phyloP scores from a whole-genome alignment of 1,140 invertebrate species.

The Pseudomyrmex concolor region DNA sequence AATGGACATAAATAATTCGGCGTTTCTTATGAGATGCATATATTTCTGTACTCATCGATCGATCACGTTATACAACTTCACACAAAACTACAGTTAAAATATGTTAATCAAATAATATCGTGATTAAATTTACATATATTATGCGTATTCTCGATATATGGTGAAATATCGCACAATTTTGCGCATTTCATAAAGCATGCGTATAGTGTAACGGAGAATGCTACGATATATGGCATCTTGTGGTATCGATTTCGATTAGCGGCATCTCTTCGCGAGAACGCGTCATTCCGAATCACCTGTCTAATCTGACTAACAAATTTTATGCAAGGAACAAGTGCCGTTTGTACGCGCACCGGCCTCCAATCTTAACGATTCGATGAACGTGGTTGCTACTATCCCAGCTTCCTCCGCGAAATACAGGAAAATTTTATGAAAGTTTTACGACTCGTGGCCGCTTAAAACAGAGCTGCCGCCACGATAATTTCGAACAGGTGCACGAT shows the following conservation, averaged over 20 bases:
- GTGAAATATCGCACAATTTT: constrained; percentile 5
- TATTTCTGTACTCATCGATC: too few relatives aligned
- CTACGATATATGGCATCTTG: constrained; percentile 28
- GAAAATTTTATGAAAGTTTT: constrained; percentile 27
- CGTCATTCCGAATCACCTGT: constrained; percentile 58
- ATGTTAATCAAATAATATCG: not conserved
- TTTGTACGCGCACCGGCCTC: not conserved
- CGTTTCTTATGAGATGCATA: too few relatives aligned
- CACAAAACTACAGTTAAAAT: not conserved
- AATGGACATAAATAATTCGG: too few relatives aligned
- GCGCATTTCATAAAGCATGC: not conserved
- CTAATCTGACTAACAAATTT: constrained; percentile 70
- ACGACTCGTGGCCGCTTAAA: not conserved
- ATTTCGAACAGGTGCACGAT: constrained; percentile 44
- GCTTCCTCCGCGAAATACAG: constrained; percentile 2
- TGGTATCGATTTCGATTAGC: constrained; percentile 37
- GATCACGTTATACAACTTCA: too few relatives aligned
- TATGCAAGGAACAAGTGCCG: constrained; percentile 43
- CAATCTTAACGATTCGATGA: constrained; percentile 47
- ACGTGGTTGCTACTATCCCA: constrained; percentile 11
- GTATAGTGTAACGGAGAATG: not conserved
- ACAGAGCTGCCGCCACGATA: not conserved
- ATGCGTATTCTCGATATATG: not conserved
- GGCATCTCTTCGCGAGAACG: constrained; percentile 38
- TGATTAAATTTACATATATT: not conserved